phyloP scores from a whole-genome alignment of 1,140 invertebrate species.

The Lordiphosa clarofinis region DNA sequence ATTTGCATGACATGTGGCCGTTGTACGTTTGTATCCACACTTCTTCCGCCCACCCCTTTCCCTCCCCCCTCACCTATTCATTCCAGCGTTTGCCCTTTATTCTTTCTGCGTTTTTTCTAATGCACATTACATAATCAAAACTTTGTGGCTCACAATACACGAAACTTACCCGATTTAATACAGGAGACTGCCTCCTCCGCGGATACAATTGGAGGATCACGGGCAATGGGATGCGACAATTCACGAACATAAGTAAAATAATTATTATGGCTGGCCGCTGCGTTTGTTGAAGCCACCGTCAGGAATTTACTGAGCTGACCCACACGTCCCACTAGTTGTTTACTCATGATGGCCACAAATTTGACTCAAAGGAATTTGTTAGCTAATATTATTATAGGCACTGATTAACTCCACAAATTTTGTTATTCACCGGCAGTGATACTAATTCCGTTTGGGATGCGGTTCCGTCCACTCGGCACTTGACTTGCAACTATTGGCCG shows the following conservation, averaged over 20 bases:
- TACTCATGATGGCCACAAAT: slow-evolving; percentile 41
- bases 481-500: no score
- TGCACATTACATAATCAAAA: slow-evolving; percentile 55
- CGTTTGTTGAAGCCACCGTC: slow-evolving; percentile 21
- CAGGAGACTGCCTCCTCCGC: slow-evolving; percentile 81
- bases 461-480: no score
- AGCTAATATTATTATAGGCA: no score
- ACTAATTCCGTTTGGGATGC: no score
- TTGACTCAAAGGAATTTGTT: no score
- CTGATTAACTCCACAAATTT: no score
- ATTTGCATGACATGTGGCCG: slow-evolving; percentile 42
- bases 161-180: slow-evolving; percentile 81
- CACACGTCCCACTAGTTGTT: slow-evolving; percentile 43
- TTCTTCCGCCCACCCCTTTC: not conserved
- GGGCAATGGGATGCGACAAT: slow-evolving; percentile 81
- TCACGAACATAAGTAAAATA: slow-evolving; percentile 82
- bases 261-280: slow-evolving; percentile 58
- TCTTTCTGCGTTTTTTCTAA: slow-evolving; percentile 21
- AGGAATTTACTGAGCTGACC: slow-evolving; percentile 43
- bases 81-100: slow-evolving; percentile 19
- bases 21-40: not conserved
- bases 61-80: slow-evolving; percentile 6
- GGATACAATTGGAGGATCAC: slow-evolving; percentile 80
- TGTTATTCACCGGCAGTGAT: no score
- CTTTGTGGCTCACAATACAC: slow-evolving; percentile 19